Conservation (phyloP, 2,888 invertebrate species). For the Norana najaformis region DNA sequence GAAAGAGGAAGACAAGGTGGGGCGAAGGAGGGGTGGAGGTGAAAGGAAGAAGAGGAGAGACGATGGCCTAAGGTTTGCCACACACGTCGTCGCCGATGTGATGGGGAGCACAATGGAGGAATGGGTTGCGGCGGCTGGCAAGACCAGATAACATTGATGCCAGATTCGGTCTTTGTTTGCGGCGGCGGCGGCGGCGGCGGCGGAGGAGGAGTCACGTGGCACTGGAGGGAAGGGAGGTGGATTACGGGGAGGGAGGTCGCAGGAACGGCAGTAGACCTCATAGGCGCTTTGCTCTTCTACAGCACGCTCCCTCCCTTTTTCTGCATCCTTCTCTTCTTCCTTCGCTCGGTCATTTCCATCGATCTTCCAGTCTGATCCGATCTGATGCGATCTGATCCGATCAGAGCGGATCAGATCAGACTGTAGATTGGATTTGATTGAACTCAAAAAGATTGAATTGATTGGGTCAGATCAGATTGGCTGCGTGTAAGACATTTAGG, state of each 20-base stretch:
- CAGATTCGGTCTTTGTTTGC: constrained; percentile 6
- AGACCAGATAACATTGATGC: neutral
- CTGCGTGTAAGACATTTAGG: neutral
- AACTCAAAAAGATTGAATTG: neutral
- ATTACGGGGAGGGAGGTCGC: neutral
- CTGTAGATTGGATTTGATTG: neutral
- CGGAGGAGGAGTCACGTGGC: no score
- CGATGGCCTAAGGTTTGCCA: neutral
- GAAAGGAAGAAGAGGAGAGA: no score
- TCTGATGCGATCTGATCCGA: neutral
- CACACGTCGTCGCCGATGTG: constrained; percentile 13
- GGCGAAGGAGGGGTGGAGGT: no score
- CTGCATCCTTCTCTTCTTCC: neutral
- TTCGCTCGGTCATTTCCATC: neutral
- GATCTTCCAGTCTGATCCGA: neutral
- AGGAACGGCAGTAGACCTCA: neutral
- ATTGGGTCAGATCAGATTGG: neutral
- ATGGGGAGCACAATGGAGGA: constrained; percentile 13
- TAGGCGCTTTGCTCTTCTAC: constrained; percentile 13
- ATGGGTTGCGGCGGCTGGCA: neutral
- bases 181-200: neutral
- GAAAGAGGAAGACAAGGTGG: neutral
- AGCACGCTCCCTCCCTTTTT: neutral
- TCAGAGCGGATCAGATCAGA: neutral
- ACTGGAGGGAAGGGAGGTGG: neutral